Percentiles rank a stretch among this genome's conserved stretches.
These are phyloP conservation scores for Streptopelia turtur DNA, from an alignment of 2,797 vertebrate genomes.

Conservation along the genomic window DNA sequence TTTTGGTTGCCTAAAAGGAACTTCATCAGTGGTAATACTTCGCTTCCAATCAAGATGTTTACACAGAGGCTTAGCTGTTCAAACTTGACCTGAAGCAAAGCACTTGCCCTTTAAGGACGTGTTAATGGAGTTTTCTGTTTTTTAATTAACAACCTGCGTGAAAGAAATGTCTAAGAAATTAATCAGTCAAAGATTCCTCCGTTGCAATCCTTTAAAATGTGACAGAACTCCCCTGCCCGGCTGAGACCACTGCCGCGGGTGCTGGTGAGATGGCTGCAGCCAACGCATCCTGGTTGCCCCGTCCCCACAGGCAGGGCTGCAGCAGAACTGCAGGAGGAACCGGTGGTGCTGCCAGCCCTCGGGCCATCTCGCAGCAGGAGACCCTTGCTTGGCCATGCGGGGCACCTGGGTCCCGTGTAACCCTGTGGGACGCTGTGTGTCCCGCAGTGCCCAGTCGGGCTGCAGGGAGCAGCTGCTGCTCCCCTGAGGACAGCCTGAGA, in stretches of 20 bases:
- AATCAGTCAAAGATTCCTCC: neutral
- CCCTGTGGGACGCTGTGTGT: neutral
- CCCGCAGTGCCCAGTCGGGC: neutral
- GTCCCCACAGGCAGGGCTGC: neutral
- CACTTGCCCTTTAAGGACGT: neutral
- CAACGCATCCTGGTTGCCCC: accelerated
- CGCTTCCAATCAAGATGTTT: neutral
- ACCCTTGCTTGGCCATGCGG: accelerated
- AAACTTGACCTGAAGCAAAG: neutral
- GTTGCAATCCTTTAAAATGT: accelerated
- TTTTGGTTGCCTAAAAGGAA: neutral
- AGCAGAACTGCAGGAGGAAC: neutral
- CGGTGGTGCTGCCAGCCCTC: neutral
- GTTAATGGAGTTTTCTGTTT: neutral
- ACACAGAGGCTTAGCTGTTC: neutral
- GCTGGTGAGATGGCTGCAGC: neutral
- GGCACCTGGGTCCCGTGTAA: accelerated
- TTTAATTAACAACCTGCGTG: neutral
- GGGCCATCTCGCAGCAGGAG: neutral
- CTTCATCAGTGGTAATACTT: neutral
- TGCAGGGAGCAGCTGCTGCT: neutral
- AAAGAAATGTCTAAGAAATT: neutral
- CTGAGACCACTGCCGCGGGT: neutral
- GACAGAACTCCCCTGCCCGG: neutral
- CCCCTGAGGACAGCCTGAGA: no score